Evolutionary conservation across 1,140 invertebrate species (phyloP), one percentile per base, ranked within the genome.

Genomic region (Bathynomus jamesi): DNA sequence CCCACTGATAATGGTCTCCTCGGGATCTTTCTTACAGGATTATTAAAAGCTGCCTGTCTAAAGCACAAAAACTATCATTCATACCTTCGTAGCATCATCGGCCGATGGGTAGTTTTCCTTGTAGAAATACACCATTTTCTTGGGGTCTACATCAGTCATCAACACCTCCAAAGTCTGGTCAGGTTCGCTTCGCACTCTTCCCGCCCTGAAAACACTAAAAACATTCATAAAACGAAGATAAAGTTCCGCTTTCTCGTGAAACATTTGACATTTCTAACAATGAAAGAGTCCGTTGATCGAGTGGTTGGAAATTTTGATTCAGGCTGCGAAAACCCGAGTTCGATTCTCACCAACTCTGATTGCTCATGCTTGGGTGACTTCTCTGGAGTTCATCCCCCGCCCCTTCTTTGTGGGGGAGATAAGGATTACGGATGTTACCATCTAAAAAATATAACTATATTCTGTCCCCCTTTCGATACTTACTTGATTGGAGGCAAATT

Each of bases 161-260:
- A 95, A 85, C 76, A 96, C 91, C 82, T 96, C 94, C 73, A 96
- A 85, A 24, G 95, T 98, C 83, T 98, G 95, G 84, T 98, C 96
- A 0, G 92, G 89, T 78, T 93, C 69, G 31, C 31, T 31, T 29
- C 65, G 29, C 17, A 32, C 31, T 60, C 65, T 70, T 25, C 21
- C 27, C 3, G 61, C 11, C 11, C 61, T 63, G 24, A n/a, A 62
- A 63, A 63, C 27, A 63, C 1, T 25, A 25, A 63, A 63, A 3
- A 63, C 10, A 63, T 24, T 24, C 92, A 28, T 1, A 1, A 10
- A 25, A 24, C 21, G 24, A 62, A 27, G n/a, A 24, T 25, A 17
- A 63, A 63, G 24, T 24, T 28, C 1, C 7, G 5, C 21, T 11
- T 24, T 27, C 21, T 11, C 7, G 8, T 27, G 8, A n/a, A 62